Evolutionary conservation across 1,140 invertebrate genomes (phyloP), one percentile per base, ranked within the genome.

Genomic region (Nasonia vitripennis): DNA sequence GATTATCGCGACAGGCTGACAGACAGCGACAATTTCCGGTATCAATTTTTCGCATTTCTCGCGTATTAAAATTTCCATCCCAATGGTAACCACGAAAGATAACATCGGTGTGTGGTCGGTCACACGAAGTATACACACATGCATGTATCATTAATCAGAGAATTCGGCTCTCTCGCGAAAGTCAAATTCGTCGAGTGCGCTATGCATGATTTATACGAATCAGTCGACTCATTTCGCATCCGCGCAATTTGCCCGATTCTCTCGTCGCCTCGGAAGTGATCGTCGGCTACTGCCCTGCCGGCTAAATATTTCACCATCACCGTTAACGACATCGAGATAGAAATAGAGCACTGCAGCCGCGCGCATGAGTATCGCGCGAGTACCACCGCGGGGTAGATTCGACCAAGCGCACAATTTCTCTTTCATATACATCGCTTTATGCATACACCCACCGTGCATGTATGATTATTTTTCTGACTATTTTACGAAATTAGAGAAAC

Each of bases 181-280:
- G 67, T 84, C 83, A 84, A 84, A 84, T 84, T 78, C 77, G 31
- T 73, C 75, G 77, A 41, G 68, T 31, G 67, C 20, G 55, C 45
- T 51, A 67, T 74, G 68, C 78, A 85, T 85, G 78, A 85, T 80
- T 85, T 80, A 85, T 85, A n/a, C 83, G 78, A 80, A 85, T 79
- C 68, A 85, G 70, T 67, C 48, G 34, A 80, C 78, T 73, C 83
- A 84, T 84, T 84, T 79, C 77, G 75, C 75, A 84, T 71, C 75
- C 45, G 77, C 20, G 75, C 73, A 77, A 83, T 83, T 77, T n/a
- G 70, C n/a, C 23, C 74, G 74, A n/a, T 27, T 41, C 67, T 71
- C 77, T 79, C 45, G 17, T 73, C 27, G 70, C 31, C 68, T 41
- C 78, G 68, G 27, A 74, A 85, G 27, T 23, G 70, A 74, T 85